phyloP scores from a whole-genome alignment of 2,888 invertebrate species.

The Nephrotoma guestfalica region DNA sequence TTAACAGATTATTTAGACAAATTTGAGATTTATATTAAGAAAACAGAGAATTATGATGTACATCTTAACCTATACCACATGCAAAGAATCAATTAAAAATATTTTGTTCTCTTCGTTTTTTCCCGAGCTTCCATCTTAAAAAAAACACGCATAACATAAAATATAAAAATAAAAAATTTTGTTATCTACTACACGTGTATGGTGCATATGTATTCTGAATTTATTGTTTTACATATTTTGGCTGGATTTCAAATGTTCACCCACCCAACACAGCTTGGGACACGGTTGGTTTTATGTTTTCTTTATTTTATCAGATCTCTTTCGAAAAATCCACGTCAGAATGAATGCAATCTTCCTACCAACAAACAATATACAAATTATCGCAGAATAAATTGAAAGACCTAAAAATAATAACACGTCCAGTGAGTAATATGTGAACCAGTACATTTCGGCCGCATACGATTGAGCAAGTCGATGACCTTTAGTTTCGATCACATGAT shows the following conservation, averaged over 20 bases:
- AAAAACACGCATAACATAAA: neutral
- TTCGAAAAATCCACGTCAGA: neutral
- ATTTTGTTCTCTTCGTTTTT: neutral
- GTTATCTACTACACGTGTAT: neutral
- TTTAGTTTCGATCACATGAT: constrained; percentile 40
- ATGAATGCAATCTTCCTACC: neutral
- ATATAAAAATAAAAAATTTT: neutral
- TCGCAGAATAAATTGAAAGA: neutral
- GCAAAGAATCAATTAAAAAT: too few species aligned
- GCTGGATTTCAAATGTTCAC: neutral
- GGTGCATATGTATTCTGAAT: neutral
- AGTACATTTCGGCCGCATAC: constrained; percentile 31
- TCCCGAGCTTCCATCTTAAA: neutral
- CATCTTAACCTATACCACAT: too few species aligned
- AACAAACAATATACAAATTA: neutral
- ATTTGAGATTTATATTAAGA: too few species aligned
- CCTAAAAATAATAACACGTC: constrained; percentile 29
- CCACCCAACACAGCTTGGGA: neutral
- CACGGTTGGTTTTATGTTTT: neutral
- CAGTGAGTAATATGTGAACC: constrained; percentile 32
- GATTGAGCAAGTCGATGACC: constrained; percentile 37
- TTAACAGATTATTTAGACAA: too few species aligned
- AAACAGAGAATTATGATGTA: too few species aligned
- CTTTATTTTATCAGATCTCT: neutral
- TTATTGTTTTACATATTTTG: neutral